Evolutionary conservation across 2,113 vertebrate genomes (phyloP).

Genomic region (Miniopterus natalensis): DNA sequence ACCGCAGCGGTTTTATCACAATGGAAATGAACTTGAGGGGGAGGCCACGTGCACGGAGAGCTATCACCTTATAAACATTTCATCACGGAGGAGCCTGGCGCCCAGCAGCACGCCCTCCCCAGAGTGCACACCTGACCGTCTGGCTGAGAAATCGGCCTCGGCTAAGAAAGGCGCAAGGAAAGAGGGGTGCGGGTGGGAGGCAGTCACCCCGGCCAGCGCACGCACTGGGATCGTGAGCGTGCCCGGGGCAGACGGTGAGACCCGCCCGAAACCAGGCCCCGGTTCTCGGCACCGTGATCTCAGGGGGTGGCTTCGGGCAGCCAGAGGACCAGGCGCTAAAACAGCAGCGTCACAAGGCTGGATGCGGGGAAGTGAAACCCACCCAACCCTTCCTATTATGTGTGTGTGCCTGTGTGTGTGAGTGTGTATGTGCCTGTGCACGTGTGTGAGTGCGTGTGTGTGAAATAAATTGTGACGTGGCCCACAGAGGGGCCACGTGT

Average conservation of each 20-base stretch:
- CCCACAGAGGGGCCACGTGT: accelerated
- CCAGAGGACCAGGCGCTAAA: not conserved
- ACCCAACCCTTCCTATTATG: accelerated
- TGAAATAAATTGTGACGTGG: accelerated
- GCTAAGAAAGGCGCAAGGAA: accelerated
- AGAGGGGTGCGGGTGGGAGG: accelerated
- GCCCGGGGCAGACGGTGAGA: accelerated
- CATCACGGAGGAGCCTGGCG: accelerated
- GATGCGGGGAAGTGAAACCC: accelerated
- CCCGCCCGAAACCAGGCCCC: not conserved
- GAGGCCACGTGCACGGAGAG: not conserved
- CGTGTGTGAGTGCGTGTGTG: accelerated
- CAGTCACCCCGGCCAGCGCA: accelerated
- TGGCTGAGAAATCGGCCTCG: not conserved
- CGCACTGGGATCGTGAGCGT: too few relatives aligned
- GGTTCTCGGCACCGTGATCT: accelerated
- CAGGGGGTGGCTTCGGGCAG: not conserved
- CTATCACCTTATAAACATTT: not conserved
- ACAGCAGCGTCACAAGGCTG: accelerated
- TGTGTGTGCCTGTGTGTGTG: not conserved
- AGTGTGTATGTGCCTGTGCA: too few relatives aligned
- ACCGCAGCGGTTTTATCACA: not conserved
- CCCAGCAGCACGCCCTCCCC: not conserved
- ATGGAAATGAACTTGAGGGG: not conserved
- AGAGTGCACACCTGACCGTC: not conserved